Base-by-base conservation (phyloP, 2,797 vertebrate species). In the Poecile montanus region DNA sequence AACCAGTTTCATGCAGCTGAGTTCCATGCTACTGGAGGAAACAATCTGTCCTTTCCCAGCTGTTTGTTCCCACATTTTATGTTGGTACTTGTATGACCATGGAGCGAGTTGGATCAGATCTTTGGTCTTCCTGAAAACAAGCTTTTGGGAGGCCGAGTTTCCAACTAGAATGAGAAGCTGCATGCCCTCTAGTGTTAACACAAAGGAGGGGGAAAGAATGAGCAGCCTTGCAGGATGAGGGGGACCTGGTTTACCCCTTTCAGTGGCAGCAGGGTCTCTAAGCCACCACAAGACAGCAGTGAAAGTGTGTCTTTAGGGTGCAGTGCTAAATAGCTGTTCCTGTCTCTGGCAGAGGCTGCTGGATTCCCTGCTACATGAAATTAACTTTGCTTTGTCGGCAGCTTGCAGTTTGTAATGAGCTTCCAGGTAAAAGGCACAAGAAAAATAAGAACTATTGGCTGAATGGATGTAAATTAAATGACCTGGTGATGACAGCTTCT, bases 11-110 rank as follows among this genome's bases (percentile, higher is more conserved):
- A 91, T 50, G 29, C 67, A 75, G 57, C n/a, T 75, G 65, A 83
- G 13, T 40, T 40, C 38, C 2, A 54, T 72, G 22, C 54, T 57
- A 32, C 27, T 0, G 0, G 47, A 81, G 40, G 83, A 84, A 73
- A 67, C 34, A 72, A 40, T 70, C 71, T 87, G 11, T 78, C n/a
- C 42, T 74, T 45, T 60, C 38, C 19, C 34, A 57, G 50, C 42
- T 77, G 13, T 63, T 76, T 88, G 36, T 20, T 85, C 53, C 32
- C 45, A 71, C 23, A 17, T 11, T 34, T 68, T 62, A 20, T 29
- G 40, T 40, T 54, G 42, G 36, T 48, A 30, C 19, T 53, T 3
- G 2, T n/a, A n/a, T 0, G 2, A 16, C 53, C 38, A 21, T 2
- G 20, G 63, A 73, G 53, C 0, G 0, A 83, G 32, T 38, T 61